Conservation (phyloP, 2,888 invertebrate genomes). For the Neoascia interrupta region DNA sequence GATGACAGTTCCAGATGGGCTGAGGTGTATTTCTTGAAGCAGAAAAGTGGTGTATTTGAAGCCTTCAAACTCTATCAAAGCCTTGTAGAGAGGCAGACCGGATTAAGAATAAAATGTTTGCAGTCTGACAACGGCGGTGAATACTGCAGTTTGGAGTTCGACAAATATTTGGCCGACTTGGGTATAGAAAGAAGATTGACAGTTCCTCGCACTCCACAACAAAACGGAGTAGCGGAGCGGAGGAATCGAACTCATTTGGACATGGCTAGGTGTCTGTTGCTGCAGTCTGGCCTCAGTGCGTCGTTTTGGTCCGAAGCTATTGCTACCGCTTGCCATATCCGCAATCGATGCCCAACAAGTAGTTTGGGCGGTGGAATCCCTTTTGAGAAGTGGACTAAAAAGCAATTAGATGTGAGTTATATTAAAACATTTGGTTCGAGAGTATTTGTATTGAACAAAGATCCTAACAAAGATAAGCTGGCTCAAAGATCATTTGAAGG, state of each 20-base stretch:
- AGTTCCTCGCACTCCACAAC: conserved; percentile 20
- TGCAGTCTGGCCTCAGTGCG: conserved; percentile 42
- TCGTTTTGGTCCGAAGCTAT: conserved; percentile 49
- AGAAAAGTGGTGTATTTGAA: conserved; percentile 14
- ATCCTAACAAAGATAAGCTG: conserved; percentile 2
- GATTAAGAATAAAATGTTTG: conserved; percentile 5
- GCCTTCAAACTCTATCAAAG: conserved; percentile 8
- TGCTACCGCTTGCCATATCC: conserved; percentile 18
- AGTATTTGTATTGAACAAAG: conserved; percentile 2
- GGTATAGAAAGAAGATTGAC: conserved; percentile 17
- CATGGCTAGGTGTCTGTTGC: background rate
- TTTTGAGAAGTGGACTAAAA: conserved; percentile 41
- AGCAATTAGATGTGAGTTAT: conserved; percentile 7
- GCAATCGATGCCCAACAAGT: background rate
- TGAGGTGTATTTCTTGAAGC: conserved; percentile 28
- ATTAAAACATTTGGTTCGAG: conserved; percentile 19
- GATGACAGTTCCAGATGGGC: conserved; percentile 21
- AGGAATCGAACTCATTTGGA: background rate
- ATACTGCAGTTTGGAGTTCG: conserved; percentile 11
- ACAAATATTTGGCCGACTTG: background rate
- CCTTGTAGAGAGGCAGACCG: conserved; percentile 4
- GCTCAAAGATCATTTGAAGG: conserved; percentile 14
- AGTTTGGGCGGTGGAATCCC: conserved; percentile 49
- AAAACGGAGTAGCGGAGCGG: conserved; percentile 14
- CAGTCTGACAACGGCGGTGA: conserved; percentile 22